A percentile compares a stretch with the other conserved stretches of the same genome.
Evolutionary conservation across 2,888 invertebrate genomes (phyloP).

Genomic region (Blera fallax): DNA sequence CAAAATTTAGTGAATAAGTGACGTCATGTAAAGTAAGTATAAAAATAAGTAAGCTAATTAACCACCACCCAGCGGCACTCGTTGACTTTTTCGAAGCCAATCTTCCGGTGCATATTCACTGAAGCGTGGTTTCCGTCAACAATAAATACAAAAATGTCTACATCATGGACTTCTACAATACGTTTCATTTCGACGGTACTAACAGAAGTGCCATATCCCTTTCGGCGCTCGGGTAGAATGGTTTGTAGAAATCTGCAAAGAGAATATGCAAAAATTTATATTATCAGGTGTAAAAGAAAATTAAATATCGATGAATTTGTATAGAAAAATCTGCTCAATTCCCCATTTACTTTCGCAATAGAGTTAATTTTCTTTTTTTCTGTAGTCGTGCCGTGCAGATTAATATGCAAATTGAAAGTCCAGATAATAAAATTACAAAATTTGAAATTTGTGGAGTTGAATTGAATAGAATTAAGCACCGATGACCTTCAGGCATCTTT

Average conservation of each 20-base stretch:
- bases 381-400: no score
- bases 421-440: no score
- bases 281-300: neutral
- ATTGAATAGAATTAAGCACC: no score
- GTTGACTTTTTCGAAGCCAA: constrained; percentile 32
- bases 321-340: no score
- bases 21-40: no score
- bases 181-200: constrained; percentile 45
- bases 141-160: constrained; percentile 48
- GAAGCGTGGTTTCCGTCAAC: constrained; percentile 42
- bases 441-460: no score
- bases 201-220: constrained; percentile 51
- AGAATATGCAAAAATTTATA: no score
- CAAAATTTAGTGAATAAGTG: no score
- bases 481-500: no score
- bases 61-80: constrained; percentile 43
- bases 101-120: constrained; percentile 7
- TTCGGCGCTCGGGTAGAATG: constrained; percentile 34
- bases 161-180: constrained; percentile 32
- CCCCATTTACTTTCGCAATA: no score
- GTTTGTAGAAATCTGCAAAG: constrained; percentile 52
- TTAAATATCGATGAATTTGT: neutral
- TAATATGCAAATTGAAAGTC: no score
- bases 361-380: neutral
- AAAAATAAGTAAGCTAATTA: neutral